Conservation (phyloP, 2,797 vertebrate species). For the Sebastes vulpes region DNA sequence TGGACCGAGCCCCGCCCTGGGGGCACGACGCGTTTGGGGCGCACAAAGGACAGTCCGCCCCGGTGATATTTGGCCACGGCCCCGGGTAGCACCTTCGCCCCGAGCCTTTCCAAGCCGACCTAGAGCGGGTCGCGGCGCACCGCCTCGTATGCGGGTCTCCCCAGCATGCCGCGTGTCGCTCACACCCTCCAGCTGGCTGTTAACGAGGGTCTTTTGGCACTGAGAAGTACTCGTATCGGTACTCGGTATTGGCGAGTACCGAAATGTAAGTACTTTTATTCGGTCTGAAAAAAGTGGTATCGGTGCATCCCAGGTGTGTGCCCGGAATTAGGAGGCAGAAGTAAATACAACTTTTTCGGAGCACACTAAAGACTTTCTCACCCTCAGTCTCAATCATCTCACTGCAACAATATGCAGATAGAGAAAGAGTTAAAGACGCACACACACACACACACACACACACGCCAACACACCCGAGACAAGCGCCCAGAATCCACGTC, state of each 20-base stretch:
- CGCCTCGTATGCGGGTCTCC: rapidly evolving
- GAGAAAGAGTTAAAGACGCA: conserved; percentile 13
- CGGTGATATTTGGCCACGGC: no score
- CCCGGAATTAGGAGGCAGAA: neutral
- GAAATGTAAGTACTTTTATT: no score
- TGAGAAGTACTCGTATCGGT: no score
- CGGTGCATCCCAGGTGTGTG: no score
- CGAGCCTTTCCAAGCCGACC: no score
- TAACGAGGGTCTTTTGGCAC: no score
- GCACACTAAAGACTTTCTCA: neutral
- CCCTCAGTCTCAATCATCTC: conserved; percentile 1
- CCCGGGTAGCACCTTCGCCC: rapidly evolving
- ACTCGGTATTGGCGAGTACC: no score
- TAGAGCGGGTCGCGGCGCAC: no score
- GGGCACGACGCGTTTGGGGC: rapidly evolving
- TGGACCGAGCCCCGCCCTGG: no score
- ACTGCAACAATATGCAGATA: neutral
- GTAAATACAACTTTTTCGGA: neutral
- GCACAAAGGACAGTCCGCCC: rapidly evolving
- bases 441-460: neutral
- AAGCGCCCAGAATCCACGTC: conserved; percentile 49
- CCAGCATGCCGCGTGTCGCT: no score
- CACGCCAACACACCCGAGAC: neutral
- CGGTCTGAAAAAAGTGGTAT: no score
- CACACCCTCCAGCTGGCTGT: no score